A percentile compares a stretch with the other conserved stretches of the same genome.
Evolutionary conservation across 2,888 invertebrate species (phyloP).

Genomic region (Epinotia bilunana): DNA sequence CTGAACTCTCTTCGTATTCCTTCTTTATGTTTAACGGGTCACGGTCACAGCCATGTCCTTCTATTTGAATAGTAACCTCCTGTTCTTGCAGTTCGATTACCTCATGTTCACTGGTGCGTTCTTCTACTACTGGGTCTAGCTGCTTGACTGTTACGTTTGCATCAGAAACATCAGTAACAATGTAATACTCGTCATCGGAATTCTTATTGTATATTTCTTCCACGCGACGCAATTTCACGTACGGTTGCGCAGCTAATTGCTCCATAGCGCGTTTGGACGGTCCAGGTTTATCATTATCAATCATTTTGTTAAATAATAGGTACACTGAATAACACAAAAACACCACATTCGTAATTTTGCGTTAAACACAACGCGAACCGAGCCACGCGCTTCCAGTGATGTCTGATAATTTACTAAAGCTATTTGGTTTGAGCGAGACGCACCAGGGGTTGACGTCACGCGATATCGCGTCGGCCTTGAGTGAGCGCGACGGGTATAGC

Average conservation of each 20-base stretch:
- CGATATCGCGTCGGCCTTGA: slow-evolving; percentile 18
- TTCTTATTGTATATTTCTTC: background rate
- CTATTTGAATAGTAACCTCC: background rate
- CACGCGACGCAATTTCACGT: slow-evolving; percentile 15
- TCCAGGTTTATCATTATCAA: background rate
- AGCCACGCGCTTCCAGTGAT: background rate
- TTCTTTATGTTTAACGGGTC: background rate
- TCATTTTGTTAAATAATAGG: background rate
- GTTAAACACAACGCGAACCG: background rate
- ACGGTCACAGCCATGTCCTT: background rate
- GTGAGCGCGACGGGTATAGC: slow-evolving; percentile 1
- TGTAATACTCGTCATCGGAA: slow-evolving; percentile 5
- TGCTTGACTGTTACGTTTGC: background rate
- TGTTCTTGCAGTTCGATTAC: too few species aligned
- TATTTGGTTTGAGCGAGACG: slow-evolving; percentile 3
- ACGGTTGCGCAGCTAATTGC: background rate
- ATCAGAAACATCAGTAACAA: background rate
- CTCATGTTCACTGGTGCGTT: background rate
- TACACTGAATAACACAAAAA: background rate
- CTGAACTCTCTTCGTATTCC: background rate
- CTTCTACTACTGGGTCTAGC: background rate
- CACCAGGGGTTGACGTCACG: background rate
- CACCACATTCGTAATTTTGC: background rate
- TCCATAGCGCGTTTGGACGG: background rate
- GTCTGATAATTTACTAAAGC: background rate